Evolutionary conservation across 2,113 vertebrate species (phyloP).

Genomic region (Zosterops pallidus): DNA sequence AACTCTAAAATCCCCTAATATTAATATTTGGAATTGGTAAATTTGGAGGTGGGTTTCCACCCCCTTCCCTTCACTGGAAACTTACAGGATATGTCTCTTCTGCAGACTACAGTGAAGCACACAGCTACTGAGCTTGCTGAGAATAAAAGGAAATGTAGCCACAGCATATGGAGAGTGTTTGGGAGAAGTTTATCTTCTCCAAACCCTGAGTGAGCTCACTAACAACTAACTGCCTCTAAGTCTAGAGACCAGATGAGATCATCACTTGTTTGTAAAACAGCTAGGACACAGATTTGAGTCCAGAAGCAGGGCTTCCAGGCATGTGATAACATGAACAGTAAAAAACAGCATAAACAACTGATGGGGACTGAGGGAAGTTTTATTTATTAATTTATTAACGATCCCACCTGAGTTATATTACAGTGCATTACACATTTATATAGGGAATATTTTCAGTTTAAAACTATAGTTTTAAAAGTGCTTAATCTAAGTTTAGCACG

Average conservation of each 20-base stretch:
- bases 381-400: neutral
- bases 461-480: neutral
- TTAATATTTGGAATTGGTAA: neutral
- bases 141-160: neutral
- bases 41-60: neutral
- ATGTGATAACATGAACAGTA: neutral
- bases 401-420: neutral
- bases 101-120: neutral
- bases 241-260: conserved; percentile 18
- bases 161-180: neutral
- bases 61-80: neutral
- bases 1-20: neutral
- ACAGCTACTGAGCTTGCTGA: neutral
- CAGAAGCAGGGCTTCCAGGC: neutral
- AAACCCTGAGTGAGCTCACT: neutral
- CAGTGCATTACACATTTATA: neutral
- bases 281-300: neutral
- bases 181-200: neutral
- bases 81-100: neutral
- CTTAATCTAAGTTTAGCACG: neutral
- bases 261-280: neutral
- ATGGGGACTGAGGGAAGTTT: neutral
- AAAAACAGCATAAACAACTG: neutral
- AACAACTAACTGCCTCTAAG: neutral
- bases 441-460: neutral